Evolutionary conservation across 2,888 invertebrate species (phyloP).

Genomic region (Mesodorylaimus sp.): DNA sequence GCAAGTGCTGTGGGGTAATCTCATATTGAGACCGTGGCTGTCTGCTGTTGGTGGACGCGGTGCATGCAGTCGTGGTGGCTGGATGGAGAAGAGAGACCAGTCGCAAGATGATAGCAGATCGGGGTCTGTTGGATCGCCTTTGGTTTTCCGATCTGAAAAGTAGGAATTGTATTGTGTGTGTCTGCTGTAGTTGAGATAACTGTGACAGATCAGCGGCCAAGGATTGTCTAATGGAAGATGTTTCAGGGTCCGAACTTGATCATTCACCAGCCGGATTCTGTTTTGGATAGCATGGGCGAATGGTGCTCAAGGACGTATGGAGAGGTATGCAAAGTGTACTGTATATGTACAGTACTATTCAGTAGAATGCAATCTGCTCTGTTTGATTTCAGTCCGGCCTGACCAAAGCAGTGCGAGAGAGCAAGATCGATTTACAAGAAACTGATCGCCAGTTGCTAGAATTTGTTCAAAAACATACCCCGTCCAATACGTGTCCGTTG

Average conservation of each 20-base stretch:
- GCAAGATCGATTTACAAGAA: conserved; percentile 44
- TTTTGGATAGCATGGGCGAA: conserved; percentile 55
- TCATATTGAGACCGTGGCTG: too few species aligned
- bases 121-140: too few species aligned
- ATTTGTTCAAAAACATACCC: conserved; percentile 47
- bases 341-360: background rate
- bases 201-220: too few species aligned
- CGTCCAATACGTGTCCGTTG: conserved; percentile 42
- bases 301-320: conserved; percentile 67
- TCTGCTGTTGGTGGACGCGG: too few species aligned
- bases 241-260: conserved; percentile 48
- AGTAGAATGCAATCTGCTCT: background rate
- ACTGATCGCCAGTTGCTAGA: conserved; percentile 52
- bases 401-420: conserved; percentile 50
- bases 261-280: conserved; percentile 53
- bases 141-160: too few species aligned
- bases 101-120: too few species aligned
- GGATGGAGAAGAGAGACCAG: too few species aligned
- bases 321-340: conserved; percentile 35
- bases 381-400: conserved; percentile 51
- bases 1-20: too few species aligned
- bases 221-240: too few species aligned
- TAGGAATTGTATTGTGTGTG: conserved; percentile 1
- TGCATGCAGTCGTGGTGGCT: too few species aligned
- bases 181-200: background rate